Evolutionary conservation across 1,140 invertebrate genomes (phyloP).

Genomic region (Bombus ignitus): DNA sequence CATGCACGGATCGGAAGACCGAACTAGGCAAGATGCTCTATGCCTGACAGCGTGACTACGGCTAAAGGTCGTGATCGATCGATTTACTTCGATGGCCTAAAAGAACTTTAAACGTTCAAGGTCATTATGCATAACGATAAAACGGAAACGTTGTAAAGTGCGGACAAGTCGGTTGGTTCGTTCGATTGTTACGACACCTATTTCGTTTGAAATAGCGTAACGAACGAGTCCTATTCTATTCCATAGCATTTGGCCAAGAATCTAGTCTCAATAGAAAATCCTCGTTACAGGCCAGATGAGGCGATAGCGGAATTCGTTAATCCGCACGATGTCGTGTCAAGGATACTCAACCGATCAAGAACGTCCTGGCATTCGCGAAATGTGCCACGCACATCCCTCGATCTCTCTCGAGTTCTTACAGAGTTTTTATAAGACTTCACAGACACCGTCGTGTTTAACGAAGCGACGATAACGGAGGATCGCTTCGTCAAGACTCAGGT

Average conservation of each 20-base stretch:
- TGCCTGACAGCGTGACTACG: slow-evolving; percentile 47
- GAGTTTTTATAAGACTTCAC: slow-evolving; percentile 6
- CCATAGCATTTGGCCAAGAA: not conserved
- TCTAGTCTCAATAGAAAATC: not conserved
- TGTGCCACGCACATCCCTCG: slow-evolving; percentile 14
- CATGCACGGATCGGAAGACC: slow-evolving; percentile 20
- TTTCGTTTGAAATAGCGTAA: not conserved
- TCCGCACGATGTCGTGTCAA: slow-evolving; percentile 44
- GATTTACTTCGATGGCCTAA: slow-evolving; percentile 63
- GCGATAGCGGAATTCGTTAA: slow-evolving; percentile 43
- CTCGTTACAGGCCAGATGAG: slow-evolving; percentile 21
- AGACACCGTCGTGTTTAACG: not conserved
- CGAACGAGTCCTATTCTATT: not conserved
- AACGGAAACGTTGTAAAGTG: slow-evolving; percentile 37
- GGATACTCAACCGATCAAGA: slow-evolving; percentile 4
- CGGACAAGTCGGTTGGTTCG: slow-evolving; percentile 13
- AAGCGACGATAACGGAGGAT: slow-evolving; percentile 41
- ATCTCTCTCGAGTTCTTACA: not conserved
- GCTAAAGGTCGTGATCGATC: slow-evolving; percentile 66
- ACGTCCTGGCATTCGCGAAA: slow-evolving; percentile 9
- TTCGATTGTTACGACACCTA: not conserved
- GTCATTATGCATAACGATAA: slow-evolving; percentile 62
- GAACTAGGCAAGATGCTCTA: slow-evolving; percentile 45
- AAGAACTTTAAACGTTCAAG: slow-evolving; percentile 64
- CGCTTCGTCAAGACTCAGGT: not conserved